These are phyloP conservation scores for Drosophila obscura DNA, from an alignment of 1,140 invertebrate species.

Conservation along the genomic window DNA sequence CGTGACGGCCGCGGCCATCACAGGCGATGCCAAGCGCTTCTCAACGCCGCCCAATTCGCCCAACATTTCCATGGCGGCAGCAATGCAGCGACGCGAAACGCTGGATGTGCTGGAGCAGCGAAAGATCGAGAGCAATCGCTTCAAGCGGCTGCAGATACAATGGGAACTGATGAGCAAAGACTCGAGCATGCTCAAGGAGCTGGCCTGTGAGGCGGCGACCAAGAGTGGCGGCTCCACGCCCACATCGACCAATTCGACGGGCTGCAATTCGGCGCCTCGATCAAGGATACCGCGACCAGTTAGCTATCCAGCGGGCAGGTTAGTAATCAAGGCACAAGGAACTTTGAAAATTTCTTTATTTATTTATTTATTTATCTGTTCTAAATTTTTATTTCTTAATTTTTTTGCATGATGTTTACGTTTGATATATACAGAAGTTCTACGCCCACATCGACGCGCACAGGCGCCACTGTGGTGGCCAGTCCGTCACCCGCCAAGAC, in stretches of 20 bases:
- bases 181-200: conserved; percentile 78
- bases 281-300: conserved; percentile 90
- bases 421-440: conserved; percentile 49
- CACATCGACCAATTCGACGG: conserved; percentile 78
- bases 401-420: conserved; percentile 65
- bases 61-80: conserved; percentile 86
- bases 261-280: conserved; percentile 82
- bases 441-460: conserved; percentile 46
- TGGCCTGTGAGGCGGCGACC: conserved; percentile 84
- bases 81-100: conserved; percentile 61
- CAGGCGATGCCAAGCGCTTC: conserved; percentile 79
- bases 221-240: conserved; percentile 83
- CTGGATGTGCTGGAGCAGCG: conserved; percentile 77
- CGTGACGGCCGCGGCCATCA: conserved; percentile 26
- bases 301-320: conserved; percentile 86
- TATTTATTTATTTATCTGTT: conserved; percentile 37
- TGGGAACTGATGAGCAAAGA: conserved; percentile 91
- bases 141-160: conserved; percentile 92
- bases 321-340: conserved; percentile 37
- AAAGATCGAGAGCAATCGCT: conserved; percentile 85
- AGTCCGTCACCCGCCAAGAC: conserved; percentile 50
- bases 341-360: conserved; percentile 33
- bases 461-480: conserved; percentile 12
- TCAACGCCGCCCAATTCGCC: conserved; percentile 89
- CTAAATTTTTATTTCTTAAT: conserved; percentile 37